Percentiles rank a stretch among this genome's conserved stretches.
These are phyloP conservation scores for Acronicta psi DNA, from an alignment of 2,888 invertebrate species.

Conservation along the genomic window DNA sequence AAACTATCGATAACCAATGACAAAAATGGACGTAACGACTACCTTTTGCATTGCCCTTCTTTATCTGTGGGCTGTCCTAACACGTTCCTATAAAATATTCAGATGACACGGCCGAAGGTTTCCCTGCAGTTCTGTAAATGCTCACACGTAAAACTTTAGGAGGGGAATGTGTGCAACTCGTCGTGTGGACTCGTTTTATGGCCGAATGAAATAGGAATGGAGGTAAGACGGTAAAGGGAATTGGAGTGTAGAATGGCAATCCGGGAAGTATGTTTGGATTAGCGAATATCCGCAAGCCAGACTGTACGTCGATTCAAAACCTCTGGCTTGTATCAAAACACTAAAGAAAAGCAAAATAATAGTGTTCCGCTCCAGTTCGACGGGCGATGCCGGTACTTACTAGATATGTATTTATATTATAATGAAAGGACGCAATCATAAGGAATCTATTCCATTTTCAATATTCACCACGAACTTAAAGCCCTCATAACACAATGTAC, in stretches of 20 bases:
- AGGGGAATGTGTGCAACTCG: constrained; percentile 38
- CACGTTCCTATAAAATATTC: constrained; percentile 41
- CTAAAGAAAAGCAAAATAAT: no score
- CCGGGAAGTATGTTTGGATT: constrained; percentile 10
- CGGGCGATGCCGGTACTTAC: no score
- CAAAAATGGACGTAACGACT: neutral
- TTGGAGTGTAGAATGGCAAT: constrained; percentile 12
- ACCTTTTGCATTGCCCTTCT: neutral
- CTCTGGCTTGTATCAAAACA: no score
- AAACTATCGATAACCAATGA: neutral
- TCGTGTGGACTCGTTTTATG: constrained; percentile 40
- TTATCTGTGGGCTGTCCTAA: constrained; percentile 1
- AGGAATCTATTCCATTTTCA: no score
- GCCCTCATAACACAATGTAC: neutral
- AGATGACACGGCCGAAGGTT: constrained; percentile 21
- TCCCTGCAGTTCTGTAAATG: constrained; percentile 40
- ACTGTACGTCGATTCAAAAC: neutral
- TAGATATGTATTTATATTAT: no score
- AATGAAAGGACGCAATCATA: no score
- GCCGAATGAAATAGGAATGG: constrained; percentile 44
- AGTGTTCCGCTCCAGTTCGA: no score
- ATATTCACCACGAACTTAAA: neutral
- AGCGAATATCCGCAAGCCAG: neutral
- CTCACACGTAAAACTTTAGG: constrained; percentile 49
- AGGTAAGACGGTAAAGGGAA: constrained; percentile 15